phyloP scores from a whole-genome alignment of 2,888 invertebrate species.

The Silvanus unidentatus region DNA sequence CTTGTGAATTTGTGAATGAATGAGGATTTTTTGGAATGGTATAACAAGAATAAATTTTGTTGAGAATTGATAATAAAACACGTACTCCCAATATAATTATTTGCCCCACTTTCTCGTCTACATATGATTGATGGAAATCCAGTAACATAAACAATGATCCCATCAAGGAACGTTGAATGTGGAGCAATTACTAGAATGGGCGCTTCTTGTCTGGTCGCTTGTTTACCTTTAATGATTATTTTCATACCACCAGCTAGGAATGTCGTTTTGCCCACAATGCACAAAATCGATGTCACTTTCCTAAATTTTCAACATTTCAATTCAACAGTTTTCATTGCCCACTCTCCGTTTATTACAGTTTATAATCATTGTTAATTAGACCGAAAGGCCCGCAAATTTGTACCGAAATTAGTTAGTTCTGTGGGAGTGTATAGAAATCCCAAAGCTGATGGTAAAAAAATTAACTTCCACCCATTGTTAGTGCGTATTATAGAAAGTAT shows the following conservation, averaged over 20 bases:
- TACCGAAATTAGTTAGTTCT: not conserved
- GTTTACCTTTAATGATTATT: conserved; percentile 69
- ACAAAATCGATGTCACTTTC: conserved; percentile 59
- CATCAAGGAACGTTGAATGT: conserved; percentile 85
- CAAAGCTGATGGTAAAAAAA: not conserved
- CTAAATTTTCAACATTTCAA: too few species aligned
- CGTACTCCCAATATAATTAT: conserved; percentile 83
- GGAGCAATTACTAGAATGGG: conserved; percentile 83
- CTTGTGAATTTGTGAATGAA: too few species aligned
- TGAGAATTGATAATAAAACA: too few species aligned
- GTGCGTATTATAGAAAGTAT: too few species aligned
- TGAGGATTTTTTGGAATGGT: too few species aligned
- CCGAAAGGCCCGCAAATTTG: not conserved
- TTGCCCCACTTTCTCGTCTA: conserved; percentile 69
- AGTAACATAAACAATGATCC: conserved; percentile 75
- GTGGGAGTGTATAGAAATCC: not conserved
- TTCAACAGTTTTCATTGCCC: too few species aligned
- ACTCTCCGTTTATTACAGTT: too few species aligned
- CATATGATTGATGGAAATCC: conserved; percentile 81
- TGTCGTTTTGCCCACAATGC: conserved; percentile 67
- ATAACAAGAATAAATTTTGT: too few species aligned
- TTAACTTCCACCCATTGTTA: too few species aligned
- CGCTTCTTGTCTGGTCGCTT: conserved; percentile 70
- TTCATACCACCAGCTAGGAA: conserved; percentile 74
- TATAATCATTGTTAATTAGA: not conserved